These are phyloP conservation scores for Coracopsis vasa DNA, from an alignment of 2,113 vertebrate genomes.

Conservation along the genomic window DNA sequence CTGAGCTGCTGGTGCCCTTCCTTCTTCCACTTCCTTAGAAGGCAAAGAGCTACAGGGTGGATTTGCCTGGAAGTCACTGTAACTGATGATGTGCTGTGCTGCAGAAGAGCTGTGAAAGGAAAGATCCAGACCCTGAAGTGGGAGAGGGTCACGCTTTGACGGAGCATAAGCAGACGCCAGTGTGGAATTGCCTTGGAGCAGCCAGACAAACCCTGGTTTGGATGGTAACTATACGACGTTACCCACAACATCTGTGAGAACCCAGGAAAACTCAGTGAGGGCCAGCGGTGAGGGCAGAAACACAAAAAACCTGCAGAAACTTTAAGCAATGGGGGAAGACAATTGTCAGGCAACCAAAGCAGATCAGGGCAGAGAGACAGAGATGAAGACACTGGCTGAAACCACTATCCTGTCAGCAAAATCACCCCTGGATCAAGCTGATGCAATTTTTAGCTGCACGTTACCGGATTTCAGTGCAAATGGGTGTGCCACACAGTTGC, in stretches of 20 bases:
- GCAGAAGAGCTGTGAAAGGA: not conserved
- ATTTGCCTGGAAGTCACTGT: not conserved
- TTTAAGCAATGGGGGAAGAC: not conserved
- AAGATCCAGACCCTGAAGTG: not conserved
- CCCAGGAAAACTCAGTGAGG: not conserved
- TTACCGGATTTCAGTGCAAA: not conserved
- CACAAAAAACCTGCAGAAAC: not conserved
- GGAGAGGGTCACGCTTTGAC: not conserved
- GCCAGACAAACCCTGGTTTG: not conserved
- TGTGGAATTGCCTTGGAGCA: not conserved
- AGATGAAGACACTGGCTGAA: not conserved
- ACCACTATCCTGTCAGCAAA: not conserved
- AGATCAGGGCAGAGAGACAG: not conserved
- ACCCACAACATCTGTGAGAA: not conserved
- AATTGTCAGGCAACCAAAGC: not conserved
- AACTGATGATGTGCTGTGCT: fast-evolving
- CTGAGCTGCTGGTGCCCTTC: not conserved
- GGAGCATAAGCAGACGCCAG: not conserved
- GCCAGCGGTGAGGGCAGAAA: not conserved
- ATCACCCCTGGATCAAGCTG: not conserved
- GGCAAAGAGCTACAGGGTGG: not conserved
- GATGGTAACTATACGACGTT: not conserved
- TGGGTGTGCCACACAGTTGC: not conserved
- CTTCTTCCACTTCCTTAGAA: not conserved
- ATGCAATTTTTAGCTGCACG: not conserved